Evolutionary conservation across 2,797 vertebrate genomes (phyloP), one percentile per base, ranked within the genome.

Genomic region (Dryobates pubescens): DNA sequence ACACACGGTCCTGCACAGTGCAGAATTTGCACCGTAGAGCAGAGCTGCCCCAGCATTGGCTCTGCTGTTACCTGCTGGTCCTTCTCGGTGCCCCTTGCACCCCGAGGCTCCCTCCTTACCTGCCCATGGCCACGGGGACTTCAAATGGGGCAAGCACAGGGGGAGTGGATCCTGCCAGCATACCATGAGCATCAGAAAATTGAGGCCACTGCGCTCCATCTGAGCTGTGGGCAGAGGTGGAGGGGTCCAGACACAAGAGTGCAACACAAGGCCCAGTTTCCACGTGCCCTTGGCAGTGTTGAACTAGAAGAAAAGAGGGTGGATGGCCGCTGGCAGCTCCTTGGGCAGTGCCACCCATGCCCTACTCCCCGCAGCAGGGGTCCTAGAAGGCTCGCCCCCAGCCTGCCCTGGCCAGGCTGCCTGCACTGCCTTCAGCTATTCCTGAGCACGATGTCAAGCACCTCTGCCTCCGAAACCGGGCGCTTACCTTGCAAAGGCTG

Each of bases 1-100:
- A 26, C 56, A 17, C 58, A 2, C 0, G 0, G 11, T 30, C 26
- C 54, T 29, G 32, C 0, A 0, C 0, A 8, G 54, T 1, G 1
- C 81, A 34, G 49, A 41, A 69, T 62, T 8, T 59, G 6, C 3
- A 0, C n/a, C 0, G 1, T 0, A 4, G 49, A 63, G 17, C 2
- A 71, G 22, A 43, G n/a, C 70, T 0, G 0, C 53, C 7, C 43
- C 34, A n/a, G 20, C n/a, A 12, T 2, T 7, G 2, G 24, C 30
- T 62, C 75, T 34, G 26, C 24, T 1, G 0, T 6, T 19, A 36
- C 24, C 43, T 23, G 19, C 27, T 15, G 49, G 13, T 53, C 34
- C 63, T 29, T 57, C 51, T 6, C 0, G 0, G 8, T 8, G 20
- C 71, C 32, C 68, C 64, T 56, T 36, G 10, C 9, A 30, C 9